Conservation (phyloP, 37 sponge, comb jelly and placozoan species). For the Theonella swinhoei region DNA sequence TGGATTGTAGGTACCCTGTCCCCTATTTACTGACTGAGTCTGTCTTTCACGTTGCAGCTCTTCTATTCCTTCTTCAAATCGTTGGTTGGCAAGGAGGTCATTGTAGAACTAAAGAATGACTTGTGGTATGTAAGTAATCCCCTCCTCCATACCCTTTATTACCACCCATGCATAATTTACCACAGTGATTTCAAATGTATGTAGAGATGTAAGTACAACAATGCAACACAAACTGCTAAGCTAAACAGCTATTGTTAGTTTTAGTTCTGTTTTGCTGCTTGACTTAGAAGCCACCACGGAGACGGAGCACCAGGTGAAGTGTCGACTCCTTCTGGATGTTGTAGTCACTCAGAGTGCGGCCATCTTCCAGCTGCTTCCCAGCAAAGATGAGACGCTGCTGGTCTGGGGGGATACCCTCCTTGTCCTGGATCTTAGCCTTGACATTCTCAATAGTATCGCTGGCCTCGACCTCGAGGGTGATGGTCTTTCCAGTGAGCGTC, state of each 20-base stretch:
- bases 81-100: constrained; percentile 97
- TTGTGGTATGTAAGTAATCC: constrained; percentile 60
- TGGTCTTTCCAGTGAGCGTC: constrained; percentile 81
- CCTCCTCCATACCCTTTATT: background rate
- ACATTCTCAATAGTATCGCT: constrained; percentile 72
- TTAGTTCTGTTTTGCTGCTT: background rate
- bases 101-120: constrained; percentile 97
- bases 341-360: constrained; percentile 82
- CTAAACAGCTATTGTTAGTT: background rate
- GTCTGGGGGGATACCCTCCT: constrained; percentile 76
- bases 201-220: background rate
- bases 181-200: background rate
- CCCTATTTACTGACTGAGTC: background rate
- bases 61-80: constrained; percentile 99
- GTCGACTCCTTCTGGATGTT: constrained; percentile 86
- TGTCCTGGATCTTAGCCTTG: constrained; percentile 78
- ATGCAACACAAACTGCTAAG: background rate
- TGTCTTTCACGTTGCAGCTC: constrained; percentile 50
- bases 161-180: background rate
- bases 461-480: constrained; percentile 81
- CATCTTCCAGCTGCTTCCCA: constrained; percentile 79
- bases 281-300: constrained; percentile 68
- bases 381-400: constrained; percentile 79
- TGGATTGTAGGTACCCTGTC: background rate
- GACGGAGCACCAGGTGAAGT: constrained; percentile 80